Conservation (phyloP, 2,113 vertebrate species). For the Trichomycterus rosablanca region DNA sequence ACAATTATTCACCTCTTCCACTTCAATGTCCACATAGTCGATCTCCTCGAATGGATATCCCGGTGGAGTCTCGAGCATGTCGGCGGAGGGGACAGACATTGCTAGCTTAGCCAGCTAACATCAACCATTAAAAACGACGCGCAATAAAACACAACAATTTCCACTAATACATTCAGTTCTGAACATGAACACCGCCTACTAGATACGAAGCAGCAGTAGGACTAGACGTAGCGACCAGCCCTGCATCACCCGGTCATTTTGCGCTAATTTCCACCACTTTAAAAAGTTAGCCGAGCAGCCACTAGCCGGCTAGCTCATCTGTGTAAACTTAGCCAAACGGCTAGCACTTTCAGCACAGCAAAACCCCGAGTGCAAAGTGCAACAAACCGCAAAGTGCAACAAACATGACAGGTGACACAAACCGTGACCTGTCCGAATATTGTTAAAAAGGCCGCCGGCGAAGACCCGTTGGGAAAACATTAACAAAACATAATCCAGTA, state of each 20-base stretch:
- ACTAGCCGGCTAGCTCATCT: slow-evolving; percentile 8
- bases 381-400: background rate
- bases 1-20: slow-evolving; percentile 82
- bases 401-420: too few relatives aligned
- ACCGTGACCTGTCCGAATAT: too few relatives aligned
- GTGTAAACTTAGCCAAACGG: slow-evolving; percentile 13
- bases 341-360: background rate
- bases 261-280: slow-evolving; percentile 21
- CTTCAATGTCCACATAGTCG: slow-evolving; percentile 90
- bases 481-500: background rate
- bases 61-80: slow-evolving; percentile 89
- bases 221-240: background rate
- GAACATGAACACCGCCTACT: background rate
- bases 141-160: slow-evolving; percentile 5
- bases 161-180: slow-evolving; percentile 3
- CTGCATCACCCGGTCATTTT: slow-evolving; percentile 13
- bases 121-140: slow-evolving; percentile 40
- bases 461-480: background rate
- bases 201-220: background rate
- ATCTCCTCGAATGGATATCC: slow-evolving; percentile 97
- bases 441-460: background rate
- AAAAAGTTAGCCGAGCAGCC: slow-evolving; percentile 31
- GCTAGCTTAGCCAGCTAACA: slow-evolving; percentile 59
- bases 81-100: slow-evolving; percentile 80
- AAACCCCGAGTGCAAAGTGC: background rate